A percentile compares a stretch with the other conserved stretches of the same genome.
These are phyloP conservation scores for Cassiopea andromeda DNA, from an alignment of 30 jellyfish, hydroid and myxozoan species.

Conservation along the genomic window DNA sequence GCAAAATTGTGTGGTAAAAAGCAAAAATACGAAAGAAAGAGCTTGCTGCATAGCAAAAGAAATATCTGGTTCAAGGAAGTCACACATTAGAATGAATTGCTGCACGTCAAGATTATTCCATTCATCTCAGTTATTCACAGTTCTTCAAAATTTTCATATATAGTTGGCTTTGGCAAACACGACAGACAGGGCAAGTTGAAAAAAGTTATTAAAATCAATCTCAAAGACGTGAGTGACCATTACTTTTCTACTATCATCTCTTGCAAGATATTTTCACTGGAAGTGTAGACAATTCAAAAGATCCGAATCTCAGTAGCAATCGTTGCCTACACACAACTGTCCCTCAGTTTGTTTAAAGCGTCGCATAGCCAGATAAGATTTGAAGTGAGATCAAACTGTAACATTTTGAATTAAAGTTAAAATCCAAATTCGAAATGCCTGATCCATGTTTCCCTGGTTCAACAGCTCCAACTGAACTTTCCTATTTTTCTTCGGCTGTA, in stretches of 20 bases:
- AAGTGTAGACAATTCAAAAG: not conserved
- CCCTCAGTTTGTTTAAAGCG: too few relatives aligned
- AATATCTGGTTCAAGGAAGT: not conserved
- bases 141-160: too few relatives aligned
- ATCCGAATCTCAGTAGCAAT: not conserved
- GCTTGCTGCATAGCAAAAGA: not conserved
- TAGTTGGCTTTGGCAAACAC: not conserved
- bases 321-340: too few relatives aligned
- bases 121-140: too few relatives aligned
- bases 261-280: not conserved
- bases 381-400: too few relatives aligned
- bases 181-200: not conserved
- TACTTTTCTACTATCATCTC: not conserved
- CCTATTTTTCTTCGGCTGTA: constrained; percentile 72
- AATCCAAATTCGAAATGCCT: constrained; percentile 8
- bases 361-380: too few relatives aligned
- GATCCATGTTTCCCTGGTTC: constrained; percentile 77
- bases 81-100: too few relatives aligned
- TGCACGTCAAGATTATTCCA: too few relatives aligned
- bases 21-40: not conserved
- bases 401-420: too few relatives aligned
- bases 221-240: not conserved
- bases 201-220: not conserved
- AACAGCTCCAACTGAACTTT: constrained; percentile 85
- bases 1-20: not conserved